These are phyloP conservation scores for Ptychoptera contaminata DNA, from an alignment of 2,888 invertebrate genomes.

Conservation along the genomic window DNA sequence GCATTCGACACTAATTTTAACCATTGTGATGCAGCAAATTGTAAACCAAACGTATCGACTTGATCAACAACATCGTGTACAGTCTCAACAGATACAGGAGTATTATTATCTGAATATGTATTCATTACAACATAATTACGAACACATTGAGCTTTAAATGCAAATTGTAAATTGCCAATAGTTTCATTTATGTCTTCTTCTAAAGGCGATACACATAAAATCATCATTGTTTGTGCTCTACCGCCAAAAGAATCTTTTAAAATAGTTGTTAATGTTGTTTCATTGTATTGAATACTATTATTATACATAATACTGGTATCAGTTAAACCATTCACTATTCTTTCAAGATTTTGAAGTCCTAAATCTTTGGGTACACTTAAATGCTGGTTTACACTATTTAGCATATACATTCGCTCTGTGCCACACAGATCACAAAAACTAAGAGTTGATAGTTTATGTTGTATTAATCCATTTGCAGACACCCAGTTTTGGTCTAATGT, in stretches of 20 bases:
- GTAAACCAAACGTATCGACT: constrained; percentile 47
- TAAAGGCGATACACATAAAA: constrained; percentile 56
- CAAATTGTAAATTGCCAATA: constrained; percentile 49
- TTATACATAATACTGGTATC: constrained; percentile 26
- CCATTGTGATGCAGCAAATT: constrained; percentile 72
- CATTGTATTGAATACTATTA: constrained; percentile 33
- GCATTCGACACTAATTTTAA: constrained; percentile 70
- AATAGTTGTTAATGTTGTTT: constrained; percentile 51
- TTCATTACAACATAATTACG: constrained; percentile 57
- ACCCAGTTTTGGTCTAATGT: constrained; percentile 62
- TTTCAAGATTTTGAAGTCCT: constrained; percentile 48
- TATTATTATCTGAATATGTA: constrained; percentile 48
- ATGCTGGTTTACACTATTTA: constrained; percentile 31
- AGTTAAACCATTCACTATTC: constrained; percentile 43
- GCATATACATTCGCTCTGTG: constrained; percentile 34
- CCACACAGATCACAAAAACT: constrained; percentile 55
- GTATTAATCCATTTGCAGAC: constrained; percentile 45
- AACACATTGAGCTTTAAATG: constrained; percentile 47
- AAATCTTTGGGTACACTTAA: constrained; percentile 39
- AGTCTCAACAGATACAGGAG: constrained; percentile 28
- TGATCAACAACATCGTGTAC: constrained; percentile 8
- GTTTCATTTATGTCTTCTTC: constrained; percentile 52
- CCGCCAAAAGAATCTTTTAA: constrained; percentile 62
- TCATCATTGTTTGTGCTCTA: constrained; percentile 54
- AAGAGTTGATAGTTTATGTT: constrained; percentile 55